Conservation (phyloP, 2,888 invertebrate species). For the Erebia aethiops region DNA sequence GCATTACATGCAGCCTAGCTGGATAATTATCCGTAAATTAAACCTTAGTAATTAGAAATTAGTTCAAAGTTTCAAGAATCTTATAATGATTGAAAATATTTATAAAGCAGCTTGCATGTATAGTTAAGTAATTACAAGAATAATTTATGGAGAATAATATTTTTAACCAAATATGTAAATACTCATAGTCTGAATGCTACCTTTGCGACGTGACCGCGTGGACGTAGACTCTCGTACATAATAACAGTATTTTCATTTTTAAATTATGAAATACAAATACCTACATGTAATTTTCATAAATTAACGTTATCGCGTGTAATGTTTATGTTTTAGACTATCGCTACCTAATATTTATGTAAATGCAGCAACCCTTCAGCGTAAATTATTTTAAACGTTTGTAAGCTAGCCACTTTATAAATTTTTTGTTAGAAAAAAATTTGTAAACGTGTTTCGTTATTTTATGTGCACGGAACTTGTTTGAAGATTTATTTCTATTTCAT, state of each 20-base stretch:
- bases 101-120: neutral
- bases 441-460: conserved; percentile 17
- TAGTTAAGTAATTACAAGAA: conserved; percentile 19
- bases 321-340: conserved; percentile 68
- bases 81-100: neutral
- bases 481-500: conserved; percentile 4
- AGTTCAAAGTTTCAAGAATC: neutral
- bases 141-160: conserved; percentile 21
- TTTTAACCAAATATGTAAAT: conserved; percentile 42
- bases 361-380: conserved; percentile 70
- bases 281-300: conserved; percentile 69
- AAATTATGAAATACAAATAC: conserved; percentile 59
- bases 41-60: neutral
- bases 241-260: conserved; percentile 46
- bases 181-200: conserved; percentile 37
- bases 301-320: conserved; percentile 74
- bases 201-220: conserved; percentile 28
- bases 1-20: too few relatives aligned
- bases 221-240: conserved; percentile 43
- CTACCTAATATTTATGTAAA: conserved; percentile 74
- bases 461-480: conserved; percentile 14
- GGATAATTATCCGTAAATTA: too few relatives aligned
- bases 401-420: conserved; percentile 60
- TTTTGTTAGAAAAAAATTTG: conserved; percentile 25
- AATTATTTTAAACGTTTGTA: conserved; percentile 74